Conservation (phyloP, 2,888 invertebrate species). For the Orthosia gothica region DNA sequence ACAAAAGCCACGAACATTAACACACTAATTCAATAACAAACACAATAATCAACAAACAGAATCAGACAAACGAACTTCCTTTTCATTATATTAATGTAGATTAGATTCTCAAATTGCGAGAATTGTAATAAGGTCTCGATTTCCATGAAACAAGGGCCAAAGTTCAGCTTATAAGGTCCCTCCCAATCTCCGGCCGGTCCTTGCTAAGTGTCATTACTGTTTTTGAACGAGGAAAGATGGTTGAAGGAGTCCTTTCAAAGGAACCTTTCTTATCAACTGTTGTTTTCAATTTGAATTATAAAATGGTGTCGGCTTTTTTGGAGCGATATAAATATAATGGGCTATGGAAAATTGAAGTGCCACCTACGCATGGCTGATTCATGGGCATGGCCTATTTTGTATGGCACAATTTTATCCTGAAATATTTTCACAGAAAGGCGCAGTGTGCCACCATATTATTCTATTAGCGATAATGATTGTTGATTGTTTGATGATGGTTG, state of each 20-base stretch:
- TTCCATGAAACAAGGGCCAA: slow-evolving; percentile 69
- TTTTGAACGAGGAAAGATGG: slow-evolving; percentile 66
- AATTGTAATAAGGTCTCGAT: slow-evolving; percentile 66
- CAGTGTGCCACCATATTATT: neutral
- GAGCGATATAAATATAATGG: neutral
- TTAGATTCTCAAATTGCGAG: slow-evolving; percentile 60
- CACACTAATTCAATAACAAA: slow-evolving; percentile 49
- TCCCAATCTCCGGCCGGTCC: slow-evolving; percentile 71
- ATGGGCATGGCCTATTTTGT: too few species aligned
- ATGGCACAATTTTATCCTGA: neutral
- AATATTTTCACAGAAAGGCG: neutral
- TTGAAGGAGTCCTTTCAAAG: slow-evolving; percentile 51
- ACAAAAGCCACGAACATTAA: slow-evolving; percentile 17
- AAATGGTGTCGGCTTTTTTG: slow-evolving; percentile 17
- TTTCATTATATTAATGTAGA: slow-evolving; percentile 67
- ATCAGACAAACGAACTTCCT: slow-evolving; percentile 55
- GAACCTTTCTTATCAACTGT: slow-evolving; percentile 51
- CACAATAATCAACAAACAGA: slow-evolving; percentile 40
- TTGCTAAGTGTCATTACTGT: slow-evolving; percentile 71
- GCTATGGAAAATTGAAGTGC: neutral
- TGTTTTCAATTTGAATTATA: slow-evolving; percentile 59
- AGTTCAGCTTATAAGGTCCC: slow-evolving; percentile 67
- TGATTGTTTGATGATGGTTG: too few species aligned
- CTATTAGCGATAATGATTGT: too few species aligned
- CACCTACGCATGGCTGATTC: neutral